Evolutionary conservation across 1,140 invertebrate species (phyloP), one percentile per base, ranked within the genome.

Genomic region (Euwallacea similis): DNA sequence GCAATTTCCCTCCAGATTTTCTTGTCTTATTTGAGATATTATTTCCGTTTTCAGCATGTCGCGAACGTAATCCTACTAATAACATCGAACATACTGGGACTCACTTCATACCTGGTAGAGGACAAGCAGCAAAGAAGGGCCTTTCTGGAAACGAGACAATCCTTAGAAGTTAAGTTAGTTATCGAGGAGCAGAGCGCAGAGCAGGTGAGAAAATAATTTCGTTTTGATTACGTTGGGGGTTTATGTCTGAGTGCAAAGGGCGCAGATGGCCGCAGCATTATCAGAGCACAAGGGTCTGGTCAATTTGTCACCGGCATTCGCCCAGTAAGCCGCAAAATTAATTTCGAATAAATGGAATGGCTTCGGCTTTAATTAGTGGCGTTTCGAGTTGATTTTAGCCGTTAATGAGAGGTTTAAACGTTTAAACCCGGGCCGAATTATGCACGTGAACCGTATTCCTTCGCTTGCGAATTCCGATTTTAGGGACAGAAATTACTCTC

Each of bases 101-200:
- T 90, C 6, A 86, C 92, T 11, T 90, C 90, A 21, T 96, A 92
- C 81, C 89, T 90, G 44, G 86, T 96, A 77, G 89, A 90, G 64
- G 95, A 97, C 79, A 89, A 90, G 64, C 92, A 95, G 81, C 94
- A 96, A 76, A 86, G 95, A 44, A 85, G 89, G 55, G 93, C 95
- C 16, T 97, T 97, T 79, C 83, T 95, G 44, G 94, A 97, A 82
- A 96, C 94, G 0, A 91, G 95, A 76, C 90, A 95, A 81, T 96
- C 94, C 76, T 85, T 97, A 56, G 92, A 95, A 79, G 92, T 96
- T 69, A 96, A 96, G 82, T 86, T 95, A 67, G 90, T 94, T 33
- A 95, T 97, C 66, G 95, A 97, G 82, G 93, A 97, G 79, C 93
- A 96, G 81, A 93, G 93, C 63, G 91, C 92, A 46, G 94, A 97